Conservation (phyloP, 1,140 invertebrate genomes). For the Dinoponera quadriceps region DNA sequence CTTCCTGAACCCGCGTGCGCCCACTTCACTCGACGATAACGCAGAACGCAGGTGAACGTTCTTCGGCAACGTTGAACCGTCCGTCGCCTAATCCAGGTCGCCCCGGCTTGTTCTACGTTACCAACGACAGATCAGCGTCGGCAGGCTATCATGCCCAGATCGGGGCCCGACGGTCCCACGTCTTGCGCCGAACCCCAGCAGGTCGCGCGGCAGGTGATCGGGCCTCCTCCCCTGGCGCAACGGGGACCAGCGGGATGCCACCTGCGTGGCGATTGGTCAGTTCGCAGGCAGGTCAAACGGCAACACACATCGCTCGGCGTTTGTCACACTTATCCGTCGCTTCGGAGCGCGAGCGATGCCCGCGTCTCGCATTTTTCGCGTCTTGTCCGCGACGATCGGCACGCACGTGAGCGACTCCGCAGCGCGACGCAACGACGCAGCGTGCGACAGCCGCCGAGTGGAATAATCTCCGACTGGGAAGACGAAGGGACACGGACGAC, state of each 20-base stretch:
- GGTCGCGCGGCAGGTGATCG: slow-evolving; percentile 77
- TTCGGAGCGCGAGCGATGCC: slow-evolving; percentile 44
- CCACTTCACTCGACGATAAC: background rate
- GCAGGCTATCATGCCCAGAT: background rate
- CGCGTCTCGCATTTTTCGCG: slow-evolving; percentile 2
- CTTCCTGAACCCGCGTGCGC: background rate
- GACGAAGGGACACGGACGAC: background rate
- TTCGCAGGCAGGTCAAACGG: slow-evolving; percentile 83
- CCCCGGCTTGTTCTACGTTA: background rate
- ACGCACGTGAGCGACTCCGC: background rate
- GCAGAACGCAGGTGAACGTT: no score
- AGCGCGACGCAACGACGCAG: background rate
- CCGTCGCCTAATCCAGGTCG: background rate
- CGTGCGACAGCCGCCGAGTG: background rate
- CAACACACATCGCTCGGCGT: slow-evolving; percentile 76
- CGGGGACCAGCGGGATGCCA: slow-evolving; percentile 64
- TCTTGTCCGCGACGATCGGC: background rate
- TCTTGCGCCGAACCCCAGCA: slow-evolving; percentile 67
- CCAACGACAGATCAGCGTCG: slow-evolving; percentile 12
- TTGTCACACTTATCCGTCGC: slow-evolving; percentile 72
- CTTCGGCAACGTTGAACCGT: background rate
- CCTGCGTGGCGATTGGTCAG: slow-evolving; percentile 80
- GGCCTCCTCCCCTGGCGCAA: slow-evolving; percentile 63
- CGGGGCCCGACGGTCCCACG: background rate
- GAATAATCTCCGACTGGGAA: background rate